phyloP scores from a whole-genome alignment of 2,888 invertebrate species.

The Philereme vetulata region DNA sequence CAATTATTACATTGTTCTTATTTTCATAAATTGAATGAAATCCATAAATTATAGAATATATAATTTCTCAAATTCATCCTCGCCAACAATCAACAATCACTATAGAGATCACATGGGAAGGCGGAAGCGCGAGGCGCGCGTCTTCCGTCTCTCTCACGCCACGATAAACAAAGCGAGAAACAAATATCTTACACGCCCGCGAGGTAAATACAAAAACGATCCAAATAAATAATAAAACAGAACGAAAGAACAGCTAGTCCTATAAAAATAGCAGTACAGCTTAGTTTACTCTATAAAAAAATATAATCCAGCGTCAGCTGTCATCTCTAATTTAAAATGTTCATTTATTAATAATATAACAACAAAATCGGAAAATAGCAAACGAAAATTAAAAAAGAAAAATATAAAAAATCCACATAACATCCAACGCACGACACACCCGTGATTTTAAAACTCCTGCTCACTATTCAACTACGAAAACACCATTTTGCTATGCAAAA shows the following conservation, averaged over 20 bases:
- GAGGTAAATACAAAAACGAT: constrained; percentile 48
- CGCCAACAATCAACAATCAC: constrained; percentile 81
- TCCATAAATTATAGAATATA: constrained; percentile 81
- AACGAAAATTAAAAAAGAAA: constrained; percentile 52
- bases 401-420: constrained; percentile 53
- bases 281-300: constrained; percentile 81
- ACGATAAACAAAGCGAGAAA: constrained; percentile 52
- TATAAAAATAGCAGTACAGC: constrained; percentile 83
- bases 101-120: constrained; percentile 68
- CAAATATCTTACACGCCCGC: constrained; percentile 44
- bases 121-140: constrained; percentile 24
- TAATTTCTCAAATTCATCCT: constrained; percentile 77
- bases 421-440: constrained; percentile 58
- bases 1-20: constrained; percentile 84
- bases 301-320: constrained; percentile 78
- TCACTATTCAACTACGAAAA: constrained; percentile 68
- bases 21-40: constrained; percentile 80
- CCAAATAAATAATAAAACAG: constrained; percentile 60
- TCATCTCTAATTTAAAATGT: constrained; percentile 75
- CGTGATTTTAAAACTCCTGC: constrained; percentile 58
- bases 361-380: constrained; percentile 51
- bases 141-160: constrained; percentile 34
- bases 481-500: constrained; percentile 82
- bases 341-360: constrained; percentile 70
- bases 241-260: constrained; percentile 71